Base-by-base conservation (phyloP, 2,113 vertebrate species). In the Dromiciops gliroides region DNA sequence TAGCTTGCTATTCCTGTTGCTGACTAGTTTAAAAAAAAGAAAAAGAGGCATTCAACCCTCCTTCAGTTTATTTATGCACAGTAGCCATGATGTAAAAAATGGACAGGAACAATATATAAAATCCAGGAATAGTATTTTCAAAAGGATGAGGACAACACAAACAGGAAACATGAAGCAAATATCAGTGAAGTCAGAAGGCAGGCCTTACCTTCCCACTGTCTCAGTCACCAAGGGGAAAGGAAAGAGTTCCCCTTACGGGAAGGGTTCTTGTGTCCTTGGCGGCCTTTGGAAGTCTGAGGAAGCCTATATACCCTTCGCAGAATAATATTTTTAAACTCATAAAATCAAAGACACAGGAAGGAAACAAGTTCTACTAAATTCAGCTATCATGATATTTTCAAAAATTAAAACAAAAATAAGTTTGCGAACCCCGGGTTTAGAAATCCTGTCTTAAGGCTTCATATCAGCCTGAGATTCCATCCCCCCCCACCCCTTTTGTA, bases 101-200 rank as follows among this genome's bases (percentile, higher is more conserved):
- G 89, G 93, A 37, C 26, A 89, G 50, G 56, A 1, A 6, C 51
- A 44, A 92, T 67, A 9, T 88, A 7, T 25, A 48, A 95, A 91
- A 44, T 48, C 52, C 89, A 60, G 83, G 60, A 75, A 48, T 5
- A 49, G 48, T 5, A 23, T n/a, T 48, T 28, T 91, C 25, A 1
- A 31, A 96, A 94, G 88, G n/a, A 89, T n/a, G 14, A 51, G 12
- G 91, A 56, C 16, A 48, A 56, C 91, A 56, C 6, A 7, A 22
- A 10, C 37, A 89, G 48, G 37, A 53, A 89, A 31, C 89, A 89
- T 25, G 24, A 51, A 93, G 52, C 12, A 50, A 51, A 25, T 48
- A 48, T 50, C 91, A n/a, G 89, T 94, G 92, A 89, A 91, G 93
- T 11, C 60, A n/a, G 53, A 83, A 90, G 51, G 9, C 67, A 44